Evolutionary conservation across 2,113 vertebrate genomes (phyloP), one percentile per base, ranked within the genome.

Genomic region (Grammomys dolichurus): DNA sequence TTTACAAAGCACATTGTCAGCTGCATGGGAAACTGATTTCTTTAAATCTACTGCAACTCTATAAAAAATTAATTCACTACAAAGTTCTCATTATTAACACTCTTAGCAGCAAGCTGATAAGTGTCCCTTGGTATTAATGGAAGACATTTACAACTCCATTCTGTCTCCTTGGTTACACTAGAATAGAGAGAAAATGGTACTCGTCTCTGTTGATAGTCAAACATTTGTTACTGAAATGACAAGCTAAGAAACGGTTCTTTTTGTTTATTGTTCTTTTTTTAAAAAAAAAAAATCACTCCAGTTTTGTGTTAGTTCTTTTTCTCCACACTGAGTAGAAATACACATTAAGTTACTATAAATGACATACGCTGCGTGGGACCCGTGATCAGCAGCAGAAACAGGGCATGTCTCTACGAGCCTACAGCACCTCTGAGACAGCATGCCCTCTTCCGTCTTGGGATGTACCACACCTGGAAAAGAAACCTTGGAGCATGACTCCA

Each of bases 361-460:
- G 78, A 73, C 82, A 91, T 31, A 54, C 82, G 43, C 54, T 51
- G 54, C 36, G 28, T 67, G 92, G 95, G 94, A 93, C 95, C 85
- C 75, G 51, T n/a, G 87, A 69, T 7, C 33, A 43, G 10, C 81
- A 54, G 31, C 0, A 65, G 46, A 82, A 84, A 93, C 5, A 72
- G 24, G 17, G 4, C 0, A 0, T 9, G 43, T 46, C 72, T 63
- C 78, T 48, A 16, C 82, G 63, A 89, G 51, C 70, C 48, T 60
- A 43, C 90, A 63, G 90, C 48, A 77, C 58, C 26, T 48, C 48
- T 48, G 20, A 80, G 54, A 6, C 5, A 20, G 65, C 28, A 22
- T 1, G 22, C 16, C 5, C 2, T 54, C 91, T 56, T 24, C 92
- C 72, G 10, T 26, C 63, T 51, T n/a, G 1, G 16, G 54, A 4